Base-by-base conservation (phyloP, 2,113 vertebrate species). In the Erythrolamprus reginae region DNA sequence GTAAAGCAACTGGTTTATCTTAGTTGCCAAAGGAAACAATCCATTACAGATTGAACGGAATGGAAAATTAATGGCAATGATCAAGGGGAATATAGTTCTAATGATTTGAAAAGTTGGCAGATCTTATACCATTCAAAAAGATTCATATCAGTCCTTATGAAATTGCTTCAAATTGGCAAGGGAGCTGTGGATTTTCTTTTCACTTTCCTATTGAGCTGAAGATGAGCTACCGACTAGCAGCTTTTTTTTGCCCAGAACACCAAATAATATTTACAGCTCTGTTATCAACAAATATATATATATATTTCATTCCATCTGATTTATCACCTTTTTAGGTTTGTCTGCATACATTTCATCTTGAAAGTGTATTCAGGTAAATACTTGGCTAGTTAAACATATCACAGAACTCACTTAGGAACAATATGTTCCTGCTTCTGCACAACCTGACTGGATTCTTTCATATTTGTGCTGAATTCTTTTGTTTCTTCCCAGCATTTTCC, bases 141-240 rank as follows among this genome's bases (percentile, higher is more conserved):
- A 38, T 86, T 89, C 88, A 86, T 58, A 85, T 89, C 83, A 89
- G 42, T 48, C 52, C 5, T 82, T 89, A 28, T 92, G 38, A 89
- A 86, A 89, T 86, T 48, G 42, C 61, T 92, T 61, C 82, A 52
- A 19, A 82, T 10, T 86, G 51, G 42, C 42, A 86, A 50, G 38
- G 86, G 88, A 92, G 33, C 83, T 86, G 83, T 91, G 88, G 86
- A 89, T 89, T 23, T 88, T 88, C 38, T 91, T 90, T 70, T 86
- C 83, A 85, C 13, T 82, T 91, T 89, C 91, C n/a, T 56, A 10
- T 56, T 86, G 61, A 12, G 13, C 26, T 86, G 28, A 88, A 52
- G 53, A 88, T 38, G 82, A 86, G 45, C 38, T 45, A 88, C 28
- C 10, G n/a, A 47, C 26, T 58, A 48, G 42, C 52, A 91, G 3